A percentile compares a stretch with the other conserved stretches of the same genome.
These are phyloP conservation scores for Drosophila ohnishii DNA, from an alignment of 1,140 invertebrate species.

Conservation along the genomic window DNA sequence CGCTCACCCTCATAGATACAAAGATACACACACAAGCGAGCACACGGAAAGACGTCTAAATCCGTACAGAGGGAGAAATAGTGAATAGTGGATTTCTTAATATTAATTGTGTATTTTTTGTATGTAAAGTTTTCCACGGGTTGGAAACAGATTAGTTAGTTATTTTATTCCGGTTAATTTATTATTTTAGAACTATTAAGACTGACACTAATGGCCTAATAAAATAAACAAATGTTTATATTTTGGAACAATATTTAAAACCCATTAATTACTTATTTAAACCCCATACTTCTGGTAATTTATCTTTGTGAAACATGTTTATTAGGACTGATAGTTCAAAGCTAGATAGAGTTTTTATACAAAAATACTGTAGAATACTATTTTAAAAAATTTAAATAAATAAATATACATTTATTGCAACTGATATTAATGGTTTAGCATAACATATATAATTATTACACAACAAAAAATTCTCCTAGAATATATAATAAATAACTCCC, in stretches of 20 bases:
- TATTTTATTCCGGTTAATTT: not conserved
- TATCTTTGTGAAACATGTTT: not conserved
- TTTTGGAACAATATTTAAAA: not conserved
- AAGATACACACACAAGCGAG: constrained; percentile 8
- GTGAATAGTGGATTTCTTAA: too few relatives aligned
- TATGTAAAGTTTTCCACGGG: accelerated
- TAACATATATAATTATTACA: too few relatives aligned
- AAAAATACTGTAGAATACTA: too few relatives aligned
- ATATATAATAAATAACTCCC: not conserved
- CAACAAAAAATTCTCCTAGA: not conserved
- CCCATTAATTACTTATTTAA: not conserved
- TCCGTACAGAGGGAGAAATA: constrained; percentile 16
- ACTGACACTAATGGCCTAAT: not conserved
- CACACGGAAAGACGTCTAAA: constrained; percentile 27
- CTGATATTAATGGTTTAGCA: not conserved
- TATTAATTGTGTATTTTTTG: not conserved
- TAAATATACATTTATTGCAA: not conserved
- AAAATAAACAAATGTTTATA: not conserved
- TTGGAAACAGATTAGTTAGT: not conserved
- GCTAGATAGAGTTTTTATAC: too few relatives aligned
- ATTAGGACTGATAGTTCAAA: too few relatives aligned
- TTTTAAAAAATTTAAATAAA: not conserved
- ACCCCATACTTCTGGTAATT: not conserved
- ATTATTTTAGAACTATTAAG: not conserved
- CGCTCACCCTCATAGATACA: constrained; percentile 31